Percentiles rank a stretch among this genome's conserved stretches.
Evolutionary conservation across 2,113 vertebrate species (phyloP).

Genomic region (Stegastes partitus): DNA sequence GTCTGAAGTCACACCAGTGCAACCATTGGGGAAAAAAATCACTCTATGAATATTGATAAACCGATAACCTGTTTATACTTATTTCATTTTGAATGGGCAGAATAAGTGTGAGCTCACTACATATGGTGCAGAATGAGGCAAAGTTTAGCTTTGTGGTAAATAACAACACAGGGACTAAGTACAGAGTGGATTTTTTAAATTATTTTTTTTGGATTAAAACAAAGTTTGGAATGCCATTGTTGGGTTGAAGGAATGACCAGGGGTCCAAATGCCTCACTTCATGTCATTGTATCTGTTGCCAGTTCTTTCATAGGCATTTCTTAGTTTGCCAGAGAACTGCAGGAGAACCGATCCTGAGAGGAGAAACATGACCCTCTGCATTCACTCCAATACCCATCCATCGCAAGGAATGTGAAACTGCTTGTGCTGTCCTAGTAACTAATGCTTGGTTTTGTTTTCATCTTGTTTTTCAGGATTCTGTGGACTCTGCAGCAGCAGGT

Average conservation of each 20-base stretch:
- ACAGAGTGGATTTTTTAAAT: not conserved
- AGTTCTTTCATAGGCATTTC: constrained; percentile 1
- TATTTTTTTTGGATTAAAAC: constrained; percentile 17
- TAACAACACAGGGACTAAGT: not conserved
- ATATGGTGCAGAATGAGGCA: not conserved
- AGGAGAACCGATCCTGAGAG: constrained; percentile 25
- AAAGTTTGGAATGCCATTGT: not conserved
- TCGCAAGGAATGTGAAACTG: constrained; percentile 59
- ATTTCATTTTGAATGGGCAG: too few relatives aligned
- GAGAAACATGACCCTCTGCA: constrained; percentile 39
- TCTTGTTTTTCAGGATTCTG: constrained; percentile 87
- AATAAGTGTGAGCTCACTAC: too few relatives aligned
- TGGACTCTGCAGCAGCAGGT: constrained; percentile 76
- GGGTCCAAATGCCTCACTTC: not conserved
- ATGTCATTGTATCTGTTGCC: not conserved
- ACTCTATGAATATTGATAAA: too few relatives aligned
- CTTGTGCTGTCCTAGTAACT: constrained; percentile 54
- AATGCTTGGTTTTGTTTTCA: constrained; percentile 55
- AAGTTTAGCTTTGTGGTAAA: not conserved
- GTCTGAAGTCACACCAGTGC: too few relatives aligned
- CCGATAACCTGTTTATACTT: too few relatives aligned
- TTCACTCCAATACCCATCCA: constrained; percentile 7
- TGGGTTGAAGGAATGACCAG: not conserved
- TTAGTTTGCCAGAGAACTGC: constrained; percentile 5
- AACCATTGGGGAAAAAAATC: too few relatives aligned